Evolutionary conservation across 2,113 vertebrate species (phyloP).

Genomic region (Onychostoma macrolepis): DNA sequence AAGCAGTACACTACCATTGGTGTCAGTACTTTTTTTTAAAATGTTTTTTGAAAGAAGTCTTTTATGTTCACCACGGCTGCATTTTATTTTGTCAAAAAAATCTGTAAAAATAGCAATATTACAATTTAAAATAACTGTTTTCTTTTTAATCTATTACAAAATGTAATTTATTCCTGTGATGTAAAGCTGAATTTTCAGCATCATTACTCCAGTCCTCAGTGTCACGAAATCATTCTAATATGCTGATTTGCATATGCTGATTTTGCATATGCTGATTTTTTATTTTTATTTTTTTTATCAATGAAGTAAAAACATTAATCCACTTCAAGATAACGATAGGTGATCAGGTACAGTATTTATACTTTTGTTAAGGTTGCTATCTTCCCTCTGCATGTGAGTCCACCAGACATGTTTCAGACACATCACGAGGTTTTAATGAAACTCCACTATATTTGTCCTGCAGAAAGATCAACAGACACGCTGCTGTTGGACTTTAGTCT

Average conservation of each 20-base stretch:
- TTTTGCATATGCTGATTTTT: no score
- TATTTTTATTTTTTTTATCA: no score
- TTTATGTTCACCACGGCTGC: no score
- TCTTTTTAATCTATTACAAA: not conserved
- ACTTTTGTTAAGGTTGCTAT: not conserved
- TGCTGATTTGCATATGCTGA: not conserved
- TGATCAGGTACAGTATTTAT: not conserved
- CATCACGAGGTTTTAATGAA: not conserved
- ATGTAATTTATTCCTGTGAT: no score
- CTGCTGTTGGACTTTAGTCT: slow-evolving; percentile 50
- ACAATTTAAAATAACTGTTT: no score
- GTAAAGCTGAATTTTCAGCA: not conserved
- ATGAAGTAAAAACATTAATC: not conserved
- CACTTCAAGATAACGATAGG: not conserved
- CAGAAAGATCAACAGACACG: not conserved
- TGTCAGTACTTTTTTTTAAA: not conserved
- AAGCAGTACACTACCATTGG: not conserved
- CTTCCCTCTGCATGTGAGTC: not conserved
- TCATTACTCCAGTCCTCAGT: not conserved
- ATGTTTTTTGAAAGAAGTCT: no score
- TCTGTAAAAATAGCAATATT: no score
- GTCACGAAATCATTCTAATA: not conserved
- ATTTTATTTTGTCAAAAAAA: no score
- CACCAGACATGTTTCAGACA: not conserved
- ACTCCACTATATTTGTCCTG: not conserved